phyloP scores from a whole-genome alignment of 1,140 invertebrate genomes.

The Bombus pascuorum region DNA sequence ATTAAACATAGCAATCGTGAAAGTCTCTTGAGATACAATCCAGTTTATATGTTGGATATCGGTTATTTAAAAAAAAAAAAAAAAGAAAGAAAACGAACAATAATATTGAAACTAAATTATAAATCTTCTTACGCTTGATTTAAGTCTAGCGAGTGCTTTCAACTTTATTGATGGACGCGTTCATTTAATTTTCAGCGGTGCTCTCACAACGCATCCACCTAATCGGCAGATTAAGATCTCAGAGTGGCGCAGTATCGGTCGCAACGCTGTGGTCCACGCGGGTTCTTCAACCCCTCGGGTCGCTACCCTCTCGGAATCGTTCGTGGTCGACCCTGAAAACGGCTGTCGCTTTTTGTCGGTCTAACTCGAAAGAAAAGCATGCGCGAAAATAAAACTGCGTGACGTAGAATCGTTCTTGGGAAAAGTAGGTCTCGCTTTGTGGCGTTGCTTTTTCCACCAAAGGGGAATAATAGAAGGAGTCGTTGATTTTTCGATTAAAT shows the following conservation, averaged over 20 bases:
- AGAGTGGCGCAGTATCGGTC: conserved; percentile 31
- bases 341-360: conserved; percentile 33
- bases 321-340: conserved; percentile 53
- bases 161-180: background rate
- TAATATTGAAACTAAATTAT: background rate
- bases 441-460: background rate
- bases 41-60: background rate
- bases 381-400: conserved; percentile 38
- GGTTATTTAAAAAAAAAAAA: background rate
- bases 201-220: conserved; percentile 48
- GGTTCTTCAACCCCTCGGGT: conserved; percentile 58
- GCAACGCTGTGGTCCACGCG: conserved; percentile 19
- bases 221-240: conserved; percentile 71
- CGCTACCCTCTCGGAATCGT: conserved; percentile 39
- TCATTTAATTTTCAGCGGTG: conserved; percentile 39
- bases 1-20: background rate
- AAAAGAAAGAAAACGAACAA: background rate
- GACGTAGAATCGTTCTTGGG: conserved; percentile 25
- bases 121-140: background rate
- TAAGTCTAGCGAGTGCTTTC: background rate
- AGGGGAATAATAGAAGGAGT: background rate
- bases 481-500: background rate
- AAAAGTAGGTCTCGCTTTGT: conserved; percentile 9
- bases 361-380: conserved; percentile 11
- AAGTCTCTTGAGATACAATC: background rate